Percentiles rank a stretch among this genome's conserved stretches.
Conservation (phyloP, 2,888 invertebrate genomes). For the Phanerotoma sp. region DNA sequence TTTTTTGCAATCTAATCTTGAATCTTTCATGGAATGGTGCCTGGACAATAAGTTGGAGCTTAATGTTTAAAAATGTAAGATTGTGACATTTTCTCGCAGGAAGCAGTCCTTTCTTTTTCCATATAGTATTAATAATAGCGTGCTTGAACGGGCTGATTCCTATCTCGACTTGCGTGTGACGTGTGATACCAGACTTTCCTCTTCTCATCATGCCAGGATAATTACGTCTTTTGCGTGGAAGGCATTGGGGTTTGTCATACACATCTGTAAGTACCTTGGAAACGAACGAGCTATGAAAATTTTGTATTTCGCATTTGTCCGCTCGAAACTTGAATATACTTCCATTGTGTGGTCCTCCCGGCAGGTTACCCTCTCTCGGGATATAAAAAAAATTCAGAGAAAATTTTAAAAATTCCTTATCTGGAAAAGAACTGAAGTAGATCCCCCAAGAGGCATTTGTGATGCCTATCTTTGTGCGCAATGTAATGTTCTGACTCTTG, state of each 20-base stretch:
- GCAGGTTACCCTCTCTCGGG: too few relatives aligned
- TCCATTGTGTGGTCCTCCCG: background rate
- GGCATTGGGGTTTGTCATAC: background rate
- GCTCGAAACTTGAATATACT: background rate
- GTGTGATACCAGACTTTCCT: background rate
- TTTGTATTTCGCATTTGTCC: background rate
- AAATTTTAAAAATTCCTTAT: conserved; percentile 10
- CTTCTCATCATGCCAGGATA: background rate
- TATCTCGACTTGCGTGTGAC: background rate
- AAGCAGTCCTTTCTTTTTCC: background rate
- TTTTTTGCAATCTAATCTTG: too few relatives aligned
- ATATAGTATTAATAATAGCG: background rate
- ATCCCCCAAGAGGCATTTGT: background rate
- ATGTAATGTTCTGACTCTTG: too few relatives aligned
- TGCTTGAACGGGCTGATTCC: background rate
- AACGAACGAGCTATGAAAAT: background rate
- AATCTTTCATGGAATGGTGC: background rate
- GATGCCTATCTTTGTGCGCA: too few relatives aligned
- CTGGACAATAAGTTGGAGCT: background rate
- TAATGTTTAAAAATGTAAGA: too few relatives aligned
- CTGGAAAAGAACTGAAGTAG: background rate
- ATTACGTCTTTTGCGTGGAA: background rate
- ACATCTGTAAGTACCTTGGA: background rate
- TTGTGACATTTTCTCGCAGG: too few relatives aligned
- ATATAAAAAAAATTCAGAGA: background rate